Evolutionary conservation across 2,113 vertebrate genomes (phyloP).

Genomic region (Catharus bicknelli): DNA sequence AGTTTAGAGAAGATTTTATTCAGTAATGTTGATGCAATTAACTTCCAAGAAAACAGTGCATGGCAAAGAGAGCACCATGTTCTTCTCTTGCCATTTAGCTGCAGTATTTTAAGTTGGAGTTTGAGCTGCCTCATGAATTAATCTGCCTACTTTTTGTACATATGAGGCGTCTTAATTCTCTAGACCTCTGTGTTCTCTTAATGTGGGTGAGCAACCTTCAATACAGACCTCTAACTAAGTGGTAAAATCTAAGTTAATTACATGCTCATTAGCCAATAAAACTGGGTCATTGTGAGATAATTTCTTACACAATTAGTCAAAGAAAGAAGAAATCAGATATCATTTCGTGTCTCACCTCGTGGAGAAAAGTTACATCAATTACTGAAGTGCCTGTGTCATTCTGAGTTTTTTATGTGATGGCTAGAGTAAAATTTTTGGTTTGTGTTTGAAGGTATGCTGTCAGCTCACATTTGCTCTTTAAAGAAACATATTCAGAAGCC

Average conservation of each 20-base stretch:
- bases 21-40: neutral
- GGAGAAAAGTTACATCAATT: neutral
- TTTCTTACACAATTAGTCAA: neutral
- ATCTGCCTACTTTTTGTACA: neutral
- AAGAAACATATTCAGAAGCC: neutral
- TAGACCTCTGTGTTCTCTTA: neutral
- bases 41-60: neutral
- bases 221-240: neutral
- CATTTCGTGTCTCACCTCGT: neutral
- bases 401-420: neutral
- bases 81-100: neutral
- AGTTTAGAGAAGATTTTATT: neutral
- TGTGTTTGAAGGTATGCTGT: neutral
- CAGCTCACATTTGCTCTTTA: neutral
- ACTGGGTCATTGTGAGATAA: neutral
- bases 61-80: accelerated
- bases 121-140: neutral
- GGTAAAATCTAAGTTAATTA: neutral
- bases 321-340: neutral
- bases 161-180: neutral
- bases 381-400: neutral
- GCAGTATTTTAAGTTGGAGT: neutral
- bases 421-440: neutral
- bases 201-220: neutral
- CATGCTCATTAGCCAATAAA: neutral